These are phyloP conservation scores for Thamnaconus septentrionalis DNA, from an alignment of 2,113 vertebrate genomes.

Conservation along the genomic window DNA sequence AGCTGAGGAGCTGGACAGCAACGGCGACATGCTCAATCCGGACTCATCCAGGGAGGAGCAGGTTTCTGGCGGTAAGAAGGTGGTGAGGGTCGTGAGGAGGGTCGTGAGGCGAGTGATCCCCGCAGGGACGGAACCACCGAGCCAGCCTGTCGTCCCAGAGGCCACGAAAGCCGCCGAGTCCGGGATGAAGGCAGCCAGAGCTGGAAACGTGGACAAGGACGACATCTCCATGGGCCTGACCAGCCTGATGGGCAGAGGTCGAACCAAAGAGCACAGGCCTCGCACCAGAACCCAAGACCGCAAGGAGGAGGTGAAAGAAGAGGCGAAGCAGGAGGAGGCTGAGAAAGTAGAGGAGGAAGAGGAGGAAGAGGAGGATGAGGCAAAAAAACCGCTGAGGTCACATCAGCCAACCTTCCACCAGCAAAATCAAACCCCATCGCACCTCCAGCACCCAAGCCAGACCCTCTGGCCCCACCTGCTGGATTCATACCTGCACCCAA, in stretches of 20 bases:
- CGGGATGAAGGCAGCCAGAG: slow-evolving; percentile 26
- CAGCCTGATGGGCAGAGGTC: slow-evolving; percentile 87
- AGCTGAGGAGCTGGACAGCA: slow-evolving; percentile 35
- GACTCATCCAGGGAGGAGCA: slow-evolving; percentile 59
- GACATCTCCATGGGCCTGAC: slow-evolving; percentile 88
- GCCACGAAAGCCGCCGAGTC: slow-evolving; percentile 32
- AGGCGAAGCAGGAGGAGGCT: slow-evolving; percentile 40
- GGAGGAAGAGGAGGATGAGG: slow-evolving; percentile 12
- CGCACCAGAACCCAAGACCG: slow-evolving; percentile 74
- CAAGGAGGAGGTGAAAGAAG: slow-evolving; percentile 58
- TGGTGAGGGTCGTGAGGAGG: slow-evolving; percentile 81
- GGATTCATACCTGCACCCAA: slow-evolving; percentile 58
- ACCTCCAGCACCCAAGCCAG: slow-evolving; percentile 51
- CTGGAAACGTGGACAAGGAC: slow-evolving; percentile 72
- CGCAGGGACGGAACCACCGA: slow-evolving; percentile 63
- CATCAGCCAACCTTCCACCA: slow-evolving; percentile 27
- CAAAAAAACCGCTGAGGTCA: slow-evolving; percentile 16
- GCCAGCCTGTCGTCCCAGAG: slow-evolving; percentile 17
- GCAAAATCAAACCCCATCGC: slow-evolving; percentile 45
- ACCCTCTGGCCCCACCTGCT: slow-evolving; percentile 47
- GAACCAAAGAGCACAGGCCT: slow-evolving; percentile 84
- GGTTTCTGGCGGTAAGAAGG: slow-evolving; percentile 74
- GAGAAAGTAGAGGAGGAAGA: slow-evolving; percentile 31
- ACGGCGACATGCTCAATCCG: slow-evolving; percentile 44
- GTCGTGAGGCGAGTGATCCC: slow-evolving; percentile 83